Conservation (phyloP, 2,797 vertebrate species). For the Taeniopygia guttata region DNA sequence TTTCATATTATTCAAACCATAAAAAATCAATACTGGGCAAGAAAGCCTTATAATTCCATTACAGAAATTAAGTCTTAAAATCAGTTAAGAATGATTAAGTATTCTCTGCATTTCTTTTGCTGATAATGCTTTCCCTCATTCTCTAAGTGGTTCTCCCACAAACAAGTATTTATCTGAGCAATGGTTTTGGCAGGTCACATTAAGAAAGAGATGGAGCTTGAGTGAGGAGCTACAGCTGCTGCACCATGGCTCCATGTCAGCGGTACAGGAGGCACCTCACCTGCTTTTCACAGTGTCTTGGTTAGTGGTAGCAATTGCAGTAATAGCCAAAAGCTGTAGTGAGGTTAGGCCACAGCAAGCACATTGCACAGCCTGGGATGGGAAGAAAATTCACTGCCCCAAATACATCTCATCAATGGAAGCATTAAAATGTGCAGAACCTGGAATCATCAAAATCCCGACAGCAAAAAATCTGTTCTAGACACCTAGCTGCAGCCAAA, state of each 20-base stretch:
- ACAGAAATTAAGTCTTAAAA: constrained; percentile 22
- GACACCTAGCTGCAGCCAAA: neutral
- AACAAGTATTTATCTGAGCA: neutral
- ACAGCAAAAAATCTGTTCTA: neutral
- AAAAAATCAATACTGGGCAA: constrained; percentile 19
- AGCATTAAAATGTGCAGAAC: neutral
- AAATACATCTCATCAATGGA: neutral
- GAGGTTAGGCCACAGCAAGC: neutral
- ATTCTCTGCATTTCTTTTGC: neutral
- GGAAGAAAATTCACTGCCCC: neutral
- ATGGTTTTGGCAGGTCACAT: neutral
- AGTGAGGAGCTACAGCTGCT: neutral
- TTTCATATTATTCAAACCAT: neutral
- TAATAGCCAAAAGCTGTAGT: neutral
- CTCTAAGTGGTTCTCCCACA: neutral
- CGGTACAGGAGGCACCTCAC: neutral
- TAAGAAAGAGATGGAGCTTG: neutral
- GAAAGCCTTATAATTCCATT: constrained; percentile 28
- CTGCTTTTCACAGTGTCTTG: neutral
- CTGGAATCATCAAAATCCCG: neutral
- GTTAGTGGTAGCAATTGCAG: neutral
- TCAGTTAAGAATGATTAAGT: neutral
- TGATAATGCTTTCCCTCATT: neutral
- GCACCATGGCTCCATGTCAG: accelerated
- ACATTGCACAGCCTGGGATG: neutral